These are phyloP conservation scores for Hirudo medicinalis DNA, from an alignment of 1,140 invertebrate genomes.

Conservation along the genomic window DNA sequence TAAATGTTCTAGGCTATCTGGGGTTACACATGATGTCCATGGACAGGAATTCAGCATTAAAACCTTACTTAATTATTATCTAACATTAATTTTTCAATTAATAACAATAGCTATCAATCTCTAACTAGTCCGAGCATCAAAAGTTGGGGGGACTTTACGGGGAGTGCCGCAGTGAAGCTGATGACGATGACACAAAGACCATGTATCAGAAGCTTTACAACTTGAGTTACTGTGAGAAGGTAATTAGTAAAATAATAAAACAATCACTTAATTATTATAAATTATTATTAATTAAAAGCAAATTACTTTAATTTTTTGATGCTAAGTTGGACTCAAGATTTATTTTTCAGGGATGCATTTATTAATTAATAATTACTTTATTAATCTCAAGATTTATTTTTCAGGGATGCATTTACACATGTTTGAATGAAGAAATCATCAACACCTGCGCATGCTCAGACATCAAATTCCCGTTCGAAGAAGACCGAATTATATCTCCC, in stretches of 20 bases:
- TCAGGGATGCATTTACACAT: constrained; percentile 3
- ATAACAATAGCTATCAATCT: background rate
- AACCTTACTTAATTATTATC: background rate
- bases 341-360: background rate
- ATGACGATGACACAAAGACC: background rate
- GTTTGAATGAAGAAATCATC: constrained; percentile 10
- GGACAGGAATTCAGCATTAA: background rate
- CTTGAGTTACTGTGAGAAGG: constrained; percentile 14
- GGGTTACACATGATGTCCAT: no score
- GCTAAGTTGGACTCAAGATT: background rate
- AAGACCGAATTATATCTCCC: background rate
- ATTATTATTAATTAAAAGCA: background rate
- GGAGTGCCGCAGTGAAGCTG: background rate
- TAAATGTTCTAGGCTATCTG: no score
- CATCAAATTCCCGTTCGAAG: background rate
- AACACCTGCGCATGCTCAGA: background rate
- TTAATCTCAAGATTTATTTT: background rate
- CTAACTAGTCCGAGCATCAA: background rate
- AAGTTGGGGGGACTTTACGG: constrained; percentile 5
- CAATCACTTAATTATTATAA: background rate
- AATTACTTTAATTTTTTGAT: background rate
- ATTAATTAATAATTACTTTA: no score
- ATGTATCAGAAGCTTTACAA: constrained; percentile 18
- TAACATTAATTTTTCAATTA: background rate
- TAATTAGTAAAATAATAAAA: background rate